Conservation (phyloP, 2,888 invertebrate genomes). For the Catocala fraxini region DNA sequence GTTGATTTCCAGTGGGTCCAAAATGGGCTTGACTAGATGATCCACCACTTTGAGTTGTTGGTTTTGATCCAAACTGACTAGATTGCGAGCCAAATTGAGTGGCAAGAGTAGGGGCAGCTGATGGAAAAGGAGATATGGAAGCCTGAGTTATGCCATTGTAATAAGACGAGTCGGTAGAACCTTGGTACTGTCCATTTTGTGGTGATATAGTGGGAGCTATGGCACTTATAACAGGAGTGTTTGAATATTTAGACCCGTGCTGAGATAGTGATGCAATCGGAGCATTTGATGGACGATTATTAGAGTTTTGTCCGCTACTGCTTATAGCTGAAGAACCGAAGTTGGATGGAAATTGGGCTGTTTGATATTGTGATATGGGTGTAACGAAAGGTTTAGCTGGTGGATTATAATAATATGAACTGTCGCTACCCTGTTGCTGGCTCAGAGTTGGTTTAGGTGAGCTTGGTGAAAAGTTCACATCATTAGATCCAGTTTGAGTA, state of each 20-base stretch:
- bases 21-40: slow-evolving; percentile 27
- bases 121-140: slow-evolving; percentile 60
- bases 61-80: slow-evolving; percentile 41
- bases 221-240: slow-evolving; percentile 40
- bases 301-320: slow-evolving; percentile 26
- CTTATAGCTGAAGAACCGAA: background rate
- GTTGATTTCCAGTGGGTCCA: slow-evolving; percentile 17
- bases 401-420: slow-evolving; percentile 71
- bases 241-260: slow-evolving; percentile 41
- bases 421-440: slow-evolving; percentile 57
- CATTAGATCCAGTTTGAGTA: slow-evolving; percentile 7
- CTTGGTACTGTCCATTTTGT: slow-evolving; percentile 31
- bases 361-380: slow-evolving; percentile 27
- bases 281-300: slow-evolving; percentile 7
- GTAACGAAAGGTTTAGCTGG: slow-evolving; percentile 65
- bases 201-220: slow-evolving; percentile 34
- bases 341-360: background rate
- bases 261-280: slow-evolving; percentile 35
- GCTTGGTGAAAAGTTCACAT: slow-evolving; percentile 12
- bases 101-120: slow-evolving; percentile 51
- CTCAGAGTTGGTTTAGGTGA: slow-evolving; percentile 52
- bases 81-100: slow-evolving; percentile 33
- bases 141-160: slow-evolving; percentile 50
- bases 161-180: slow-evolving; percentile 26
- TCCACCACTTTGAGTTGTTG: slow-evolving; percentile 18